phyloP scores from a whole-genome alignment of 2,113 vertebrate genomes.

The Crotalus helleri region DNA sequence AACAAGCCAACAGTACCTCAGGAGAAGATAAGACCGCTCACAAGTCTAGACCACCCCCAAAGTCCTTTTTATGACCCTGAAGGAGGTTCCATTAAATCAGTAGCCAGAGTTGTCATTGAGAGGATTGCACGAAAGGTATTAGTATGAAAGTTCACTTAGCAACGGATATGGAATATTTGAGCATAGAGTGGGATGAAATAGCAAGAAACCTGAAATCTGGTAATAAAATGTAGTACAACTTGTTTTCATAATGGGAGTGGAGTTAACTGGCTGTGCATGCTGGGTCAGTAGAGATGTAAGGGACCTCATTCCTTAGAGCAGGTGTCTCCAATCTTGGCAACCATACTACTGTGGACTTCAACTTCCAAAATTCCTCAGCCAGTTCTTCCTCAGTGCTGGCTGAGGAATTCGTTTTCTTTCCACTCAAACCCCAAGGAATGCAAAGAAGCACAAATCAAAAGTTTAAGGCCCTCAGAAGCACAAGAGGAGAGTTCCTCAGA shows the following conservation, averaged over 20 bases:
- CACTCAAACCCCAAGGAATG: not conserved
- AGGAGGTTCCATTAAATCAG: constrained; percentile 91
- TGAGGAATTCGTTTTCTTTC: not conserved
- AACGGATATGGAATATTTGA: not conserved
- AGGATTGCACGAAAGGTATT: constrained; percentile 96
- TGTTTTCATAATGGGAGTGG: not conserved
- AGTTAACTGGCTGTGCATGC: not conserved
- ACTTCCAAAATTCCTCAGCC: not conserved
- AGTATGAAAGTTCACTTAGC: not conserved
- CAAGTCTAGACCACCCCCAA: constrained; percentile 94
- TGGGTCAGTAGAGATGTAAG: not conserved
- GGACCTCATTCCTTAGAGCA: not conserved
- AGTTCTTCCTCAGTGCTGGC: not conserved
- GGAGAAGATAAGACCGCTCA: constrained; percentile 95
- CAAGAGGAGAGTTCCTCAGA: not conserved
- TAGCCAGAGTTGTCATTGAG: constrained; percentile 90
- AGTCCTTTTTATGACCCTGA: constrained; percentile 99
- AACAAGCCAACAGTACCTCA: constrained; percentile 86
- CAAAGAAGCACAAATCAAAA: not conserved
- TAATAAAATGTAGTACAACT: not conserved
- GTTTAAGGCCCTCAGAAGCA: not conserved
- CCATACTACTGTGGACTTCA: not conserved
- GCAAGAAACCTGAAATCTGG: not conserved
- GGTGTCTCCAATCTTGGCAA: not conserved
- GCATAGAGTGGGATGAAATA: not conserved